These are phyloP conservation scores for Kuschelorhynchus macadamiae DNA, from an alignment of 2,888 invertebrate species.

Conservation along the genomic window DNA sequence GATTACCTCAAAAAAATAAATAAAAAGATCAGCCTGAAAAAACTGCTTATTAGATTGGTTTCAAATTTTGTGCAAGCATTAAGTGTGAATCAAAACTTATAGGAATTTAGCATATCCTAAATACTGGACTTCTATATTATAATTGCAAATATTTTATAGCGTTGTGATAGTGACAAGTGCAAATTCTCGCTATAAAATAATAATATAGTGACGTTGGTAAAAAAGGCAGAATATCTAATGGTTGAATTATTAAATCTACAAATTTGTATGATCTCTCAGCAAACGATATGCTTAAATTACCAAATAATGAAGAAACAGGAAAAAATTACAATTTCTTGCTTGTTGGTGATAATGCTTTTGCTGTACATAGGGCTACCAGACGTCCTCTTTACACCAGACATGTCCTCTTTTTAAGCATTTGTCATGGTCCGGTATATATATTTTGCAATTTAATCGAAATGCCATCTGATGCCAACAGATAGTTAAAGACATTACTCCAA, in stretches of 20 bases:
- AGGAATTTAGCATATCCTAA: too few relatives aligned
- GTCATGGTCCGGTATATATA: too few relatives aligned
- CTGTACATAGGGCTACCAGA: constrained; percentile 47
- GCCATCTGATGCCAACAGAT: too few relatives aligned
- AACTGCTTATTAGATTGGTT: too few relatives aligned
- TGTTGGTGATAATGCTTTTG: constrained; percentile 51
- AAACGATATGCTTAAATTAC: constrained; percentile 27
- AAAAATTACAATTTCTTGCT: constrained; percentile 49
- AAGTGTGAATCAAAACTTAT: too few relatives aligned
- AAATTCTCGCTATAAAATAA: constrained; percentile 52
- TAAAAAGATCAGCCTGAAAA: too few relatives aligned
- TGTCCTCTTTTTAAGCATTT: too few relatives aligned
- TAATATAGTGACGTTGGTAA: constrained; percentile 51
- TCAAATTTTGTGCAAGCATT: too few relatives aligned
- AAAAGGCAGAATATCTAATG: constrained; percentile 48
- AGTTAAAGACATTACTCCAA: too few relatives aligned
- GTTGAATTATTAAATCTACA: constrained; percentile 51
- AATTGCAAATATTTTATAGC: constrained; percentile 52
- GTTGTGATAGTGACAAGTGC: constrained; percentile 52
- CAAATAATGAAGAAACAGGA: constrained; percentile 28
- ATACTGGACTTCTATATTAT: constrained; percentile 51
- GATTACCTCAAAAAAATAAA: too few relatives aligned
- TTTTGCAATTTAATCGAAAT: too few relatives aligned
- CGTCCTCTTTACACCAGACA: too few relatives aligned
- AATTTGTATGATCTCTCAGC: constrained; percentile 27